Evolutionary conservation across 1,140 invertebrate species (phyloP).

Genomic region (Drosophila sechellia): DNA sequence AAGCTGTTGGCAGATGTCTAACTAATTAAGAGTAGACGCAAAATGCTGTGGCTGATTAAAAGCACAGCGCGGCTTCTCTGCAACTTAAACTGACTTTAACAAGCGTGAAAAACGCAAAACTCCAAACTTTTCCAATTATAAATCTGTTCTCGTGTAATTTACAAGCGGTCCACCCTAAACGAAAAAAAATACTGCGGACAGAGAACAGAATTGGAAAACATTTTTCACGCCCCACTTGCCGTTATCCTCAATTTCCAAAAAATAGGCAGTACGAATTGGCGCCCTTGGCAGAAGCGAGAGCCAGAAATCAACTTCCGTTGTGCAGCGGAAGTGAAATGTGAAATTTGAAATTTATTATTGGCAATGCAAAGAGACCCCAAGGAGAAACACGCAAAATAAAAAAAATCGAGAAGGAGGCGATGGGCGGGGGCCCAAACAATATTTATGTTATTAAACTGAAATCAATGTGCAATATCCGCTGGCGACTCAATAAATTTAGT

Average conservation of each 20-base stretch:
- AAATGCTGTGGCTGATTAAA: constrained; percentile 2
- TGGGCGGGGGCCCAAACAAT: constrained; percentile 24
- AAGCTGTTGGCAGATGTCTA: constrained; percentile 53
- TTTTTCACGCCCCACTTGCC: constrained; percentile 54
- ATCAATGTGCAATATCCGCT: constrained; percentile 69
- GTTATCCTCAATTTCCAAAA: constrained; percentile 24
- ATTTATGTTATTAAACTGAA: constrained; percentile 69
- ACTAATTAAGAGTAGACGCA: constrained; percentile 55
- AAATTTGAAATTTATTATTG: constrained; percentile 73
- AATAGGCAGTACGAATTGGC: constrained; percentile 51
- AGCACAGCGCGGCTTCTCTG: not conserved
- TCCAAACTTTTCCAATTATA: constrained; percentile 69
- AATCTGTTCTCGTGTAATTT: constrained; percentile 49
- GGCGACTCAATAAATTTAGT: constrained; percentile 58
- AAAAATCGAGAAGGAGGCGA: not conserved
- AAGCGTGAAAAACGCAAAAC: constrained; percentile 7
- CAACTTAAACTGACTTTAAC: constrained; percentile 24
- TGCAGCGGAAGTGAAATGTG: constrained; percentile 72
- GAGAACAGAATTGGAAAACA: constrained; percentile 42
- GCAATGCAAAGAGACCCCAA: constrained; percentile 43
- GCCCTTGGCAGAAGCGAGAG: constrained; percentile 16
- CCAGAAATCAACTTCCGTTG: constrained; percentile 63
- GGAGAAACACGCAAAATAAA: constrained; percentile 6
- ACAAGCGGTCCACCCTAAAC: constrained; percentile 18
- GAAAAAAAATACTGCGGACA: not conserved